phyloP scores from a whole-genome alignment of 2,888 invertebrate genomes.

The Agriotes lineatus region DNA sequence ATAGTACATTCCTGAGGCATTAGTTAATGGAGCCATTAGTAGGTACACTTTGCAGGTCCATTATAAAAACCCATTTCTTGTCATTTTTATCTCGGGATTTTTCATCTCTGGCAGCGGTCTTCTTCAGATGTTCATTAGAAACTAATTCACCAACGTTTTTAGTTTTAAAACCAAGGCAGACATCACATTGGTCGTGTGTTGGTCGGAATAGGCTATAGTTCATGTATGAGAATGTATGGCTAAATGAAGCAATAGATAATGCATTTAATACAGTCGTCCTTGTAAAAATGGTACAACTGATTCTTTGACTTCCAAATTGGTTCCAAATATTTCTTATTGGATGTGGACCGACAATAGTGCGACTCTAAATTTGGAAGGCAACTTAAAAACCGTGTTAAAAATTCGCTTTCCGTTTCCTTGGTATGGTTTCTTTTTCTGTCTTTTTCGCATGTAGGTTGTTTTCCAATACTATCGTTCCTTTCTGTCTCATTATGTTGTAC shows the following conservation, averaged over 20 bases:
- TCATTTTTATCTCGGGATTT: constrained; percentile 25
- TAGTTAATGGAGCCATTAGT: constrained; percentile 18
- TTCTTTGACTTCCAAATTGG: constrained; percentile 30
- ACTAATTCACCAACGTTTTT: no score
- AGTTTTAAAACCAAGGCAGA: constrained; percentile 19
- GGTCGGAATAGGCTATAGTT: constrained; percentile 45
- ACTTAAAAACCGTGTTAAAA: neutral
- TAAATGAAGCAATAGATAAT: constrained; percentile 43
- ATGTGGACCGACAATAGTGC: constrained; percentile 29
- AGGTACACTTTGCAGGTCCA: constrained; percentile 37
- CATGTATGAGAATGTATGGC: constrained; percentile 38
- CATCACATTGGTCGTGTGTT: constrained; percentile 49
- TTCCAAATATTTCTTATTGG: constrained; percentile 47
- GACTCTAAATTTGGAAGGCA: constrained; percentile 9
- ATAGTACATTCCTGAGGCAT: constrained; percentile 41
- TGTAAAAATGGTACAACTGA: neutral
- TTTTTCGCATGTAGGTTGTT: no score
- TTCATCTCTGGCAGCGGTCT: constrained; percentile 13
- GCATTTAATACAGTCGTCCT: constrained; percentile 31
- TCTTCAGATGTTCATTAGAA: no score
- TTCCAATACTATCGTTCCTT: neutral
- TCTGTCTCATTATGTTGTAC: neutral
- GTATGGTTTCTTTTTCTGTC: no score
- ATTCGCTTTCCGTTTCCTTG: neutral
- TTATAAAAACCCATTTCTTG: constrained; percentile 22